phyloP scores from a whole-genome alignment of 2,888 invertebrate species.

The Scrobipalpa atriplicella region DNA sequence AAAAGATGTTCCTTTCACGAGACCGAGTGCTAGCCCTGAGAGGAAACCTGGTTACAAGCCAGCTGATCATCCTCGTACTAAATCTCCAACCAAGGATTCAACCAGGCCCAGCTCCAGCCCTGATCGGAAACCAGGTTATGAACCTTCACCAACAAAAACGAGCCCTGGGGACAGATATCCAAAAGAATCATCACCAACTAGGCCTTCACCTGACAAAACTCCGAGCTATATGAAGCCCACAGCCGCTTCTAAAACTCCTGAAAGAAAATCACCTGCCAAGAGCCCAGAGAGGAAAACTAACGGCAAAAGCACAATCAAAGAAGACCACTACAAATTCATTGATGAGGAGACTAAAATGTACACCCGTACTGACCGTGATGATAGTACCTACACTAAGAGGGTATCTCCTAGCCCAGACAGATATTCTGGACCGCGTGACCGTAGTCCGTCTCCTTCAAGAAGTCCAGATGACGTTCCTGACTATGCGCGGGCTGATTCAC shows the following conservation, averaged over 20 bases:
- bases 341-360: constrained; percentile 74
- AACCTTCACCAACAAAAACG: constrained; percentile 25
- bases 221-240: constrained; percentile 64
- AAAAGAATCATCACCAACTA: constrained; percentile 32
- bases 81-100: constrained; percentile 31
- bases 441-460: constrained; percentile 44
- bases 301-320: constrained; percentile 44
- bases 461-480: constrained; percentile 45
- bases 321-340: constrained; percentile 68
- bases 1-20: constrained; percentile 29
- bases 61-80: constrained; percentile 26
- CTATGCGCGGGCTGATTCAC: constrained; percentile 35
- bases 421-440: constrained; percentile 34
- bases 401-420: constrained; percentile 33
- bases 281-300: constrained; percentile 46
- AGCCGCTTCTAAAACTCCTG: constrained; percentile 45
- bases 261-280: constrained; percentile 48
- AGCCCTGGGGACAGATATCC: constrained; percentile 41
- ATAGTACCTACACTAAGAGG: constrained; percentile 34
- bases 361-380: constrained; percentile 46
- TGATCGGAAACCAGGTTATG: constrained; percentile 36
- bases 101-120: constrained; percentile 50
- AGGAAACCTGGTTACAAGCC: constrained; percentile 39
- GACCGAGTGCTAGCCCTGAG: constrained; percentile 49
- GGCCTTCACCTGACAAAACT: constrained; percentile 46